Conservation (phyloP, 2,797 vertebrate genomes). For the Oophaga sylvatica region DNA sequence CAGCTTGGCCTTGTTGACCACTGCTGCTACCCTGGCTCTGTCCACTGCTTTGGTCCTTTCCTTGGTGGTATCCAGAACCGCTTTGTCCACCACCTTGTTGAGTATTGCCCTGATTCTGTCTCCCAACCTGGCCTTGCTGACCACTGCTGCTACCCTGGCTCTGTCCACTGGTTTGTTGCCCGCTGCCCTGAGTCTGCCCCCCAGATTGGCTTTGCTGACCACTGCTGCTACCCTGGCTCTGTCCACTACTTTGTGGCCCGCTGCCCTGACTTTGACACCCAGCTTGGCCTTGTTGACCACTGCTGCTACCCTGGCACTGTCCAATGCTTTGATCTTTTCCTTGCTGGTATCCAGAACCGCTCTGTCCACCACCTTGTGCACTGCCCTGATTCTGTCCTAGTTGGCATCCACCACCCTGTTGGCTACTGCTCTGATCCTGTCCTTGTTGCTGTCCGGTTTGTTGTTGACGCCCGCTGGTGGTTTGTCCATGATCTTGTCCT, state of each 20-base stretch:
- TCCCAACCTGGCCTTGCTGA: background rate
- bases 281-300: background rate
- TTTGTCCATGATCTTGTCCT: background rate
- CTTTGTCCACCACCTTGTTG: background rate
- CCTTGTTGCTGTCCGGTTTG: background rate
- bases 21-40: no score
- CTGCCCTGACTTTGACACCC: background rate
- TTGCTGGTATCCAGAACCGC: background rate
- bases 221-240: background rate
- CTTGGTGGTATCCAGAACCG: background rate
- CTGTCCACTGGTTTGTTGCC: background rate
- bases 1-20: background rate
- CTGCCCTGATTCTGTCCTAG: background rate
- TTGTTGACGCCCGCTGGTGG: background rate
- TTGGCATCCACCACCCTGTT: background rate
- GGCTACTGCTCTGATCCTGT: background rate
- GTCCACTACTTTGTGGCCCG: background rate
- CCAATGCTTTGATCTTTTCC: background rate
- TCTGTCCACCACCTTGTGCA: background rate
- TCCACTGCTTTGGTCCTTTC: background rate
- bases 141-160: background rate
- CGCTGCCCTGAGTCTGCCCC: slow-evolving; percentile 22
- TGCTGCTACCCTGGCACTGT: no score
- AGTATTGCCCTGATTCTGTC: background rate
- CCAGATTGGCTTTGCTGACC: slow-evolving; percentile 11